Evolutionary conservation across 2,797 vertebrate species (phyloP), one percentile per base, ranked within the genome.

Genomic region (Borostomias antarcticus): DNA sequence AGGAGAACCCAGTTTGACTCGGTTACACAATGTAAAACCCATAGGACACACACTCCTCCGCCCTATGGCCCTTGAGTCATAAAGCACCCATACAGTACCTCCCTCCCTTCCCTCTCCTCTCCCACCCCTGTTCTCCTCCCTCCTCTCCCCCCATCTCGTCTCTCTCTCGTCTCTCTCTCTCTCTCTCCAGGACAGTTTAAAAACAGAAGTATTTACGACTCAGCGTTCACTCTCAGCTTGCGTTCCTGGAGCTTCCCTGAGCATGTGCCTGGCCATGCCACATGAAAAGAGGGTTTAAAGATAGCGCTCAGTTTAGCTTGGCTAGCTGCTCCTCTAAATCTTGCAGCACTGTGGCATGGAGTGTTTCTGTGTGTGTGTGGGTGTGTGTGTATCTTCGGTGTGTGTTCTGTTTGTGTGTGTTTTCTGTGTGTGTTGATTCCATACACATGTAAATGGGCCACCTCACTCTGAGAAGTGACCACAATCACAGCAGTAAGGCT

Each of bases 171-270:
- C n/a, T n/a, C 17, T 54, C 52, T 32, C 65, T 54, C 58, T 57
- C 63, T 68, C 45, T 2, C 70, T 75, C 7, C 77, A 53, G 58
- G 73, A 73, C 77, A 4, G 76, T 85, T 88, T 91, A 88, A 89
- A 89, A 85, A 72, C 77, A 76, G 87, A 87, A 78, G 81, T 88
- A 91, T 91, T 89, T 90, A 89, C 82, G 85, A 88, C 85, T 84
- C 85, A 86, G 86, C 82, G 57, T 62, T 64, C 64, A 29, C 78
- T 82, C 72, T 79, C 70, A 77, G 76, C 76, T 82, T 58, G 76
- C 79, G 80, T 88, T 89, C 85, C 77, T 86, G 82, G 81, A 86
- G 83, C 83, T 82, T 79, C 74, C 50, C 67, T 52, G 19, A 75
- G 71, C 82, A 83, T 74, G 68, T 69, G 70, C 43, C 43, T n/a